phyloP scores from a whole-genome alignment of 1,140 invertebrate genomes.

The Apis dorsata region DNA sequence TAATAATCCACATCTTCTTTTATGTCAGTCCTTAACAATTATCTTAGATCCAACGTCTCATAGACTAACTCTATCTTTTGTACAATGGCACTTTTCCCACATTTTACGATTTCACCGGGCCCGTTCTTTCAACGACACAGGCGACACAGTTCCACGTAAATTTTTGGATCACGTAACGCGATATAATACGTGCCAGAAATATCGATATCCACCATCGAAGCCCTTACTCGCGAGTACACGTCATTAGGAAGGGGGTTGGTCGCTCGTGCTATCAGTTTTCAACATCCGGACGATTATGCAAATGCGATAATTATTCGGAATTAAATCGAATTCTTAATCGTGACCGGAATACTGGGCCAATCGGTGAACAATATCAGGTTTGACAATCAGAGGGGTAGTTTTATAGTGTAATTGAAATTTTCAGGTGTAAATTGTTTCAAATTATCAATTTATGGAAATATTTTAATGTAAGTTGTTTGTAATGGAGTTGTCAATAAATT shows the following conservation, averaged over 20 bases:
- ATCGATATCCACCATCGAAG: slow-evolving; percentile 35
- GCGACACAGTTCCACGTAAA: slow-evolving; percentile 24
- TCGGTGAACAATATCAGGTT: not conserved
- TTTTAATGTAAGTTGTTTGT: too few species aligned
- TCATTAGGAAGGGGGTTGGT: not conserved
- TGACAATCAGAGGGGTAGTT: too few species aligned
- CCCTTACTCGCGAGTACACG: not conserved
- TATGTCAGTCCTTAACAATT: slow-evolving; percentile 49
- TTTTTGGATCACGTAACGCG: slow-evolving; percentile 63
- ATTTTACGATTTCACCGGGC: not conserved
- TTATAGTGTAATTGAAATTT: not conserved
- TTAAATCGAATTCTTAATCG: slow-evolving; percentile 63
- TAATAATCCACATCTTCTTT: slow-evolving; percentile 41
- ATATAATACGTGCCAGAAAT: slow-evolving; percentile 62
- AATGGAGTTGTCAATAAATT: too few species aligned
- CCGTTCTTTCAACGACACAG: not conserved
- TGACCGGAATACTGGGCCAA: slow-evolving; percentile 47
- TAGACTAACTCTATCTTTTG: not conserved
- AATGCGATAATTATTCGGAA: slow-evolving; percentile 60
- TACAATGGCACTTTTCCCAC: not conserved
- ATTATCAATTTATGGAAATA: too few species aligned
- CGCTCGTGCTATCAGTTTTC: slow-evolving; percentile 56
- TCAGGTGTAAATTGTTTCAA: not conserved
- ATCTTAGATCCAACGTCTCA: slow-evolving; percentile 20
- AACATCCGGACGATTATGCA: slow-evolving; percentile 54